Evolutionary conservation across 2,797 vertebrate species (phyloP).

Genomic region (Vireo griseus): DNA sequence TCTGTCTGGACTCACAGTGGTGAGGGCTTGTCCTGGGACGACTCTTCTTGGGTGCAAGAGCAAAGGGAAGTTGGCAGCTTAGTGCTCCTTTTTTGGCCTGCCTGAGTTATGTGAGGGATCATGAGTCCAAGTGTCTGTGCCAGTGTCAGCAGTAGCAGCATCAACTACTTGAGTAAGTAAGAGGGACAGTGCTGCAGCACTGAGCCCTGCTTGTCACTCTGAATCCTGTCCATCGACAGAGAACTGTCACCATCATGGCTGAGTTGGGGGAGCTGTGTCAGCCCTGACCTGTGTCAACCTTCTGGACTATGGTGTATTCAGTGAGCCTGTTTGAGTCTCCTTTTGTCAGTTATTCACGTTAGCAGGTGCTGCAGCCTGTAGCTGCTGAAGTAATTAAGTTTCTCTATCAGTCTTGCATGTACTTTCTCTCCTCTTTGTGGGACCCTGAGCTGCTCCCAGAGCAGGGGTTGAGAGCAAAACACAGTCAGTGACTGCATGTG

Average conservation of each 20-base stretch:
- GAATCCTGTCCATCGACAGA: background rate
- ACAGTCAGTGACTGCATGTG: background rate
- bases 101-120: background rate
- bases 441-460: background rate
- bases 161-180: background rate
- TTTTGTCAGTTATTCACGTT: background rate
- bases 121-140: background rate
- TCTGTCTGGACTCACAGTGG: accelerated
- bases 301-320: background rate
- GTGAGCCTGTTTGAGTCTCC: background rate
- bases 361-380: background rate
- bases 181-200: background rate
- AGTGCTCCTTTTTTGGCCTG: background rate
- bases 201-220: background rate
- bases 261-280: background rate
- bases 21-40: background rate
- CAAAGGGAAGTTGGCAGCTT: background rate
- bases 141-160: too few relatives aligned
- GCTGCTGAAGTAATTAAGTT: background rate
- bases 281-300: too few relatives aligned
- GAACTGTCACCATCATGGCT: background rate
- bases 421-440: background rate
- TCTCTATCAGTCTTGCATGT: background rate
- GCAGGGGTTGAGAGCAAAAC: background rate
- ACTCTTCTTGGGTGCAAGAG: background rate